Evolutionary conservation across 2,797 vertebrate genomes (phyloP), one percentile per base, ranked within the genome.

Genomic region (Alfaro cultratus): DNA sequence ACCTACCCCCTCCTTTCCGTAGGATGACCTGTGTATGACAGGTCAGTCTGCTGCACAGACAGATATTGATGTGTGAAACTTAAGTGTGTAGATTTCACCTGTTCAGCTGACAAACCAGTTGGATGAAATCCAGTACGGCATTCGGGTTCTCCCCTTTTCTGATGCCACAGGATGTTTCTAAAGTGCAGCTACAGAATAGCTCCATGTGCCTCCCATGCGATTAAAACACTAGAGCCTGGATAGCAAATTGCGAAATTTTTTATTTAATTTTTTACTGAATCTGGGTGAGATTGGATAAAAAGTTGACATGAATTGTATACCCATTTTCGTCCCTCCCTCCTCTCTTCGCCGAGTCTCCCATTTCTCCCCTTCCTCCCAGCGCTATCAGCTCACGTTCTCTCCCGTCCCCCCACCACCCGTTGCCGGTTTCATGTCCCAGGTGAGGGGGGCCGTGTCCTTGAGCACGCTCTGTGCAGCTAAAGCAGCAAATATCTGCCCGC

Each of bases 361-460:
- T 57, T 72, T 85, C 73, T 77, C 39, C 55, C 57, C 71, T 83
- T 72, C 55, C 51, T 51, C 74, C 46, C 41, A 73, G 31, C 70
- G 12, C 76, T 67, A 72, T 77, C 67, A 49, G 46, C 60, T 71
- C 51, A 74, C 68, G 85, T 55, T 73, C 72, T 82, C 64, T 68
- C 49, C n/a, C 23, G 16, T 76, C 60, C 76, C 46, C 34, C 41
- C 62, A 36, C 62, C 70, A 74, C 64, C 78, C 81, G 80, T 47
- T 21, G 6, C 39, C 2, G 76, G 78, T 81, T 87, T 91, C 67
- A 77, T 81, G 86, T 93, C 93, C 90, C 88, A 73, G 87, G 83
- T 89, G 92, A 91, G 68, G 49, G 23, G 75, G 85, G 81, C 85
- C 81, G 74, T 90, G 91, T 86, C 94, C 92, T 94, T 94, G 92